Evolutionary conservation across 2,888 invertebrate genomes (phyloP).

Genomic region (Caenorhabditis sp.): DNA sequence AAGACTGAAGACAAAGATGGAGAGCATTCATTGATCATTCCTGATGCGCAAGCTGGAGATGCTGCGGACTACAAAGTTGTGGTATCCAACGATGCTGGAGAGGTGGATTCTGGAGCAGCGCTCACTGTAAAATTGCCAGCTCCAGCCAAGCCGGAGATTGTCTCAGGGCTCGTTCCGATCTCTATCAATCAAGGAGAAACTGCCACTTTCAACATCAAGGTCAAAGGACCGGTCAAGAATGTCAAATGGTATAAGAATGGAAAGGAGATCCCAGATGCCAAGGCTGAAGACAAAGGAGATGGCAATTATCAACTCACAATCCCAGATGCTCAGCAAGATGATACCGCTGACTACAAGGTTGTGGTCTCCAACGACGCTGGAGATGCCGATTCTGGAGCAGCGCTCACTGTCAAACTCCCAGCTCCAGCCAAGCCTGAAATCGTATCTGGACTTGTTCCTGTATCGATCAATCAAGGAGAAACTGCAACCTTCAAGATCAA

Average conservation of each 20-base stretch:
- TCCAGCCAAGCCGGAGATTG: slow-evolving; percentile 71
- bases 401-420: slow-evolving; percentile 44
- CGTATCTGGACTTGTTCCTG: slow-evolving; percentile 79
- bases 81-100: slow-evolving; percentile 68
- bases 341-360: slow-evolving; percentile 70
- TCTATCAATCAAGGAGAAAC: slow-evolving; percentile 84
- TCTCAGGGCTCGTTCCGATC: slow-evolving; percentile 78
- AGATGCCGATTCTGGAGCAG: slow-evolving; percentile 59
- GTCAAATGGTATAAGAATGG: slow-evolving; percentile 80
- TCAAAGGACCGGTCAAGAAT: slow-evolving; percentile 82
- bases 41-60: slow-evolving; percentile 60
- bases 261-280: slow-evolving; percentile 47
- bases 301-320: slow-evolving; percentile 66
- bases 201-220: slow-evolving; percentile 76
- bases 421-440: slow-evolving; percentile 72
- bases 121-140: slow-evolving; percentile 65
- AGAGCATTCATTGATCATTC: slow-evolving; percentile 59
- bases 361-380: slow-evolving; percentile 70
- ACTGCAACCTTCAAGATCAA: slow-evolving; percentile 79
- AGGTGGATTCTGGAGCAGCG: slow-evolving; percentile 66
- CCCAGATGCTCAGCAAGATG: slow-evolving; percentile 64
- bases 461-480: slow-evolving; percentile 82
- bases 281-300: slow-evolving; percentile 61
- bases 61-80: slow-evolving; percentile 65
- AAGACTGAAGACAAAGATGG: slow-evolving; percentile 64